Percentiles rank a stretch among this genome's conserved stretches.
Conservation (phyloP, 2,888 invertebrate species). For the Epinotia demarniana region DNA sequence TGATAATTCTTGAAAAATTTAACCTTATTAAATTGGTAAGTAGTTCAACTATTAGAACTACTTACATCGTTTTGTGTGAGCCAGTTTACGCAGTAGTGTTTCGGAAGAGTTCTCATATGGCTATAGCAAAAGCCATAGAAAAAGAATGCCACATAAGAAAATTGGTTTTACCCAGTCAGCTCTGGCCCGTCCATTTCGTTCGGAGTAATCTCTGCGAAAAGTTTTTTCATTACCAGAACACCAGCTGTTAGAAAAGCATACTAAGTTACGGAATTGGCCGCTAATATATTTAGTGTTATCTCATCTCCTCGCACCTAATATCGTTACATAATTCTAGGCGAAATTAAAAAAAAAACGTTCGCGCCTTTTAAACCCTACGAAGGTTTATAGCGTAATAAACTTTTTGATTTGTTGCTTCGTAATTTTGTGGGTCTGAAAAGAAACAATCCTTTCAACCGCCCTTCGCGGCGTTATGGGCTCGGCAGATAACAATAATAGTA, state of each 20-base stretch:
- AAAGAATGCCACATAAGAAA: neutral
- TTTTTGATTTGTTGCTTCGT: constrained; percentile 41
- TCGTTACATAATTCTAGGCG: constrained; percentile 15
- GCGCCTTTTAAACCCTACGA: neutral
- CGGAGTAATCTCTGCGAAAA: constrained; percentile 31
- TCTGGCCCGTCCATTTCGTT: constrained; percentile 18
- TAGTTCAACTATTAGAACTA: neutral
- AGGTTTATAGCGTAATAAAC: constrained; percentile 37
- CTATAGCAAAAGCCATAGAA: constrained; percentile 1
- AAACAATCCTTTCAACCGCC: constrained; percentile 43
- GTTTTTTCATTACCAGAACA: constrained; percentile 41
- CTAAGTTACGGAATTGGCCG: constrained; percentile 30
- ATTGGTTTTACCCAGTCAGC: constrained; percentile 29
- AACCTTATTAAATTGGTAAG: neutral
- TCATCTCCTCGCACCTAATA: constrained; percentile 25
- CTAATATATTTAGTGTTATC: constrained; percentile 28
- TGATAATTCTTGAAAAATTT: neutral
- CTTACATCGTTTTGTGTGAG: neutral
- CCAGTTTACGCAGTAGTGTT: neutral
- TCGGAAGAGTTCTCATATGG: constrained; percentile 18
- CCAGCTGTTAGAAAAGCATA: constrained; percentile 36
- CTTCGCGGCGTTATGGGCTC: constrained; percentile 56
- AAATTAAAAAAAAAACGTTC: constrained; percentile 28
- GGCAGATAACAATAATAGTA: constrained; percentile 54
- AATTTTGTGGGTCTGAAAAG: constrained; percentile 40